Evolutionary conservation across 1,140 invertebrate genomes (phyloP).

Genomic region (Cyrtorhinus lividipennis): DNA sequence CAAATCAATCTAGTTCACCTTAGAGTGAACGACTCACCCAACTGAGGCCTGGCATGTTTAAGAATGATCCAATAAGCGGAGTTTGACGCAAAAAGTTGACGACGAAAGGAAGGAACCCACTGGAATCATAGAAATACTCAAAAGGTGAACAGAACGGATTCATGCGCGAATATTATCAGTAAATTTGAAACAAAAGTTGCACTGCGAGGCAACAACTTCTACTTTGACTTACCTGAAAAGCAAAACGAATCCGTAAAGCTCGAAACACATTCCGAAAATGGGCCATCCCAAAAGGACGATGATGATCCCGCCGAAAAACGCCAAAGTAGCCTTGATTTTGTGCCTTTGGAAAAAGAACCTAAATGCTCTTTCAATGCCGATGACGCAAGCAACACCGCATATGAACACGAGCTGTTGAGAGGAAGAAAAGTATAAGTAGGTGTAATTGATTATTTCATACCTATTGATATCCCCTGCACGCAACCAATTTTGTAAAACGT

Average conservation of each 20-base stretch:
- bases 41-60: constrained; percentile 59
- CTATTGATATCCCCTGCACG: too few relatives aligned
- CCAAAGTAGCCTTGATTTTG: constrained; percentile 80
- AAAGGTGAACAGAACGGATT: background rate
- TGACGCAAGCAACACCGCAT: constrained; percentile 85
- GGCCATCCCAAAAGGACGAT: constrained; percentile 94
- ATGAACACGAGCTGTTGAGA: constrained; percentile 92
- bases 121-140: constrained; percentile 29
- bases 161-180: constrained; percentile 9
- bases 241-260: constrained; percentile 75
- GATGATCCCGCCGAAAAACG: constrained; percentile 90
- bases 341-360: constrained; percentile 97
- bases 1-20: constrained; percentile 18
- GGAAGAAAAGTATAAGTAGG: background rate
- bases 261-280: constrained; percentile 88
- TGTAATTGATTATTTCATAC: constrained; percentile 21
- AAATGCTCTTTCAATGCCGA: constrained; percentile 88
- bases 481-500: too few relatives aligned
- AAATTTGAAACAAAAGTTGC: constrained; percentile 12
- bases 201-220: background rate
- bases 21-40: constrained; percentile 31
- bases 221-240: constrained; percentile 47
- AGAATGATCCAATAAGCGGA: constrained; percentile 53
- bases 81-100: constrained; percentile 72
- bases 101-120: constrained; percentile 78